Percentiles rank a stretch among this genome's conserved stretches.
These are phyloP conservation scores for Esperia sulphurella DNA, from an alignment of 2,888 invertebrate species.

Conservation along the genomic window DNA sequence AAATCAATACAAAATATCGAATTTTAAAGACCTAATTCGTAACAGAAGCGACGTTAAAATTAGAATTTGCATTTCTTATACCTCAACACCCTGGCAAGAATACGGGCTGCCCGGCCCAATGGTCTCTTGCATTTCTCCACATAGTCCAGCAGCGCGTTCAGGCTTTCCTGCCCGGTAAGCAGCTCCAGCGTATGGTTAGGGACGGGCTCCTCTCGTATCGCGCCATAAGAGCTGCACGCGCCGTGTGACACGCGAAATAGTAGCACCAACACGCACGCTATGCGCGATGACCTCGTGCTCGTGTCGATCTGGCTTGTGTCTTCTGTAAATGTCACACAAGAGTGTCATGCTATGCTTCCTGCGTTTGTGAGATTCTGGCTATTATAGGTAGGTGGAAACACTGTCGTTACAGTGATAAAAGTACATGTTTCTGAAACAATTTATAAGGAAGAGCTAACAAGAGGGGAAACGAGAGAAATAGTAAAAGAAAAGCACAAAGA, in stretches of 20 bases:
- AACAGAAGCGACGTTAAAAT: too few relatives aligned
- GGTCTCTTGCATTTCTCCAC: slow-evolving; percentile 66
- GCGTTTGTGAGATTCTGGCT: neutral
- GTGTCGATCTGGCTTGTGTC: slow-evolving; percentile 33
- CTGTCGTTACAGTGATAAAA: too few relatives aligned
- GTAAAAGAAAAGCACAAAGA: too few relatives aligned
- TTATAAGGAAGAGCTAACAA: too few relatives aligned
- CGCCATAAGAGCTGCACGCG: slow-evolving; percentile 37
- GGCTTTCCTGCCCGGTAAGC: slow-evolving; percentile 54
- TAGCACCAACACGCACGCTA: slow-evolving; percentile 62
- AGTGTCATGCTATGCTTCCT: too few relatives aligned
- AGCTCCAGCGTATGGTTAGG: slow-evolving; percentile 52
- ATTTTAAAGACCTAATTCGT: too few relatives aligned
- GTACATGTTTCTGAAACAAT: too few relatives aligned
- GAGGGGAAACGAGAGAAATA: too few relatives aligned
- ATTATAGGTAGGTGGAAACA: too few relatives aligned
- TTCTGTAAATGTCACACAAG: slow-evolving; percentile 38
- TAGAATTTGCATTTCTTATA: too few relatives aligned
- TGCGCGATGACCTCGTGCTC: slow-evolving; percentile 48
- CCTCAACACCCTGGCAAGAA: slow-evolving; percentile 76
- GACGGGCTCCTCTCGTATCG: slow-evolving; percentile 42
- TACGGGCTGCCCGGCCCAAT: slow-evolving; percentile 67
- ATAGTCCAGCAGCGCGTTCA: slow-evolving; percentile 68
- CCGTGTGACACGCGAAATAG: slow-evolving; percentile 63
- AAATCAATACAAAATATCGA: too few relatives aligned